These are phyloP conservation scores for Atethmia centrago DNA, from an alignment of 2,888 invertebrate species.

Conservation along the genomic window DNA sequence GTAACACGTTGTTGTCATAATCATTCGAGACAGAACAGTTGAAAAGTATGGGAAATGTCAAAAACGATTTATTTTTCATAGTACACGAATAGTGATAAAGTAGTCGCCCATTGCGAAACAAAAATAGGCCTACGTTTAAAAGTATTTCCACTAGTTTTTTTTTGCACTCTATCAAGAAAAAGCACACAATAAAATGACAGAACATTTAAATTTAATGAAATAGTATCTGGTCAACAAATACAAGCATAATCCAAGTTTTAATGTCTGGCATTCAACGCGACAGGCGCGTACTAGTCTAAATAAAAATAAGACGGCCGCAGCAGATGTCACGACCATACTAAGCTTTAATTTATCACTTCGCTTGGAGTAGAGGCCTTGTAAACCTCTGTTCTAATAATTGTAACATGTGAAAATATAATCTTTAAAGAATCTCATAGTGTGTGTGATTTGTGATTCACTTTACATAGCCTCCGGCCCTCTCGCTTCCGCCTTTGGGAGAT, in stretches of 20 bases:
- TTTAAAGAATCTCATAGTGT: too few relatives aligned
- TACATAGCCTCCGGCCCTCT: too few relatives aligned
- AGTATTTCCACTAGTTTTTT: not conserved
- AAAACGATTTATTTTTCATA: not conserved
- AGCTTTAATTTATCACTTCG: slow-evolving; percentile 74
- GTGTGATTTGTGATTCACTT: too few relatives aligned
- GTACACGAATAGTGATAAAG: not conserved
- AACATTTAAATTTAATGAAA: slow-evolving; percentile 56
- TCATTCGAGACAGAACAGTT: not conserved
- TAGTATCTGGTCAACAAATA: slow-evolving; percentile 45
- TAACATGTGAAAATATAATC: too few relatives aligned
- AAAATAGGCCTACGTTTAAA: not conserved
- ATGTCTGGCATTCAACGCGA: slow-evolving; percentile 45
- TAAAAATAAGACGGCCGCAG: slow-evolving; percentile 64
- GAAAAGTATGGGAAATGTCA: too few relatives aligned
- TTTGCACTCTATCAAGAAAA: slow-evolving; percentile 42
- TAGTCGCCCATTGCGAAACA: not conserved
- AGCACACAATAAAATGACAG: slow-evolving; percentile 18
- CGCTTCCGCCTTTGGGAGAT: too few relatives aligned
- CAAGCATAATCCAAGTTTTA: slow-evolving; percentile 62
- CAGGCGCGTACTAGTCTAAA: slow-evolving; percentile 58
- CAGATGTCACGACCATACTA: slow-evolving; percentile 69
- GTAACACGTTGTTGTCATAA: too few relatives aligned
- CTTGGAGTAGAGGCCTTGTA: slow-evolving; percentile 49
- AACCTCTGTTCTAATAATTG: too few relatives aligned